phyloP scores from a whole-genome alignment of 2,888 invertebrate species.

The Tholera decimalis region DNA sequence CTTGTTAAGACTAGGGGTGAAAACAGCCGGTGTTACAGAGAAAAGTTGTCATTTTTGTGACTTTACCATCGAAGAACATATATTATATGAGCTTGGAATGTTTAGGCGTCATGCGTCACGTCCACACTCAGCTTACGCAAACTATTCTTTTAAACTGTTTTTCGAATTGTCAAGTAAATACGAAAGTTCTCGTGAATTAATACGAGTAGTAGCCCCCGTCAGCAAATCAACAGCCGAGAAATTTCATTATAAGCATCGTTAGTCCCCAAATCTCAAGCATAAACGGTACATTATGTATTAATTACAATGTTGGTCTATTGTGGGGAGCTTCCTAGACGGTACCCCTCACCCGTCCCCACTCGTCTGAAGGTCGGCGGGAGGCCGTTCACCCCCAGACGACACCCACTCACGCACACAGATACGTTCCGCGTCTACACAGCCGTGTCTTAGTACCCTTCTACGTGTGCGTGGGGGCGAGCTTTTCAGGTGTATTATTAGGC shows the following conservation, averaged over 20 bases:
- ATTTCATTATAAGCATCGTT: constrained; percentile 51
- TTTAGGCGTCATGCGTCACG: background rate
- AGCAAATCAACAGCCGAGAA: constrained; percentile 41
- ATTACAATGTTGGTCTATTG: constrained; percentile 67
- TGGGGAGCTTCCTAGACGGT: constrained; percentile 84
- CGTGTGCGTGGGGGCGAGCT: constrained; percentile 38
- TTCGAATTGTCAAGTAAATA: background rate
- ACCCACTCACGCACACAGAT: constrained; percentile 60
- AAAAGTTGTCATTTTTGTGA: background rate
- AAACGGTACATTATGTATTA: constrained; percentile 67
- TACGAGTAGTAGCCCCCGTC: too few relatives aligned
- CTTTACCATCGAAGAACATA: background rate
- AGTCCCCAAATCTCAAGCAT: constrained; percentile 55
- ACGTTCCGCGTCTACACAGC: constrained; percentile 20
- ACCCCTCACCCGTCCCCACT: constrained; percentile 68
- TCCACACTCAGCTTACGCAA: background rate
- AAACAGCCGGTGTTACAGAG: background rate
- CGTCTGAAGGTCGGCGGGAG: constrained; percentile 88
- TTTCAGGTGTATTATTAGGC: constrained; percentile 59
- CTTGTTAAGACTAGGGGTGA: background rate
- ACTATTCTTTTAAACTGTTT: background rate
- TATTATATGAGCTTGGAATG: background rate
- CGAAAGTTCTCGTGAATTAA: background rate
- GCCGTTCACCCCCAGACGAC: constrained; percentile 82
- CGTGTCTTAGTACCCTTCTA: constrained; percentile 37